These are phyloP conservation scores for Rostratula benghalensis DNA, from an alignment of 2,113 vertebrate species.

Conservation along the genomic window DNA sequence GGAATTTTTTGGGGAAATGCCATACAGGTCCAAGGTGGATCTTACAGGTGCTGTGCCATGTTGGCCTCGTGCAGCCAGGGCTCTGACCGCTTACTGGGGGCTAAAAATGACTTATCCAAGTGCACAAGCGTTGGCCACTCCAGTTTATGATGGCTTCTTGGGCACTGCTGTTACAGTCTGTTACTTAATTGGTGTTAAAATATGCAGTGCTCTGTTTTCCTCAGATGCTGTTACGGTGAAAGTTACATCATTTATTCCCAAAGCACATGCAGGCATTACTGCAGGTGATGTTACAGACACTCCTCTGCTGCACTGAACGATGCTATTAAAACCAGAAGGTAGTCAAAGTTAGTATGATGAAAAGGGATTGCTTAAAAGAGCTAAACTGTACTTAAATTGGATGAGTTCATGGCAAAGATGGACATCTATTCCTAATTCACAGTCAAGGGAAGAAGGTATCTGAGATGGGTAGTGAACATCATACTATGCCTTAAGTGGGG, in stretches of 20 bases:
- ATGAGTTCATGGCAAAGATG: not conserved
- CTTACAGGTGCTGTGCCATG: not conserved
- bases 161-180: not conserved
- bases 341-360: not conserved
- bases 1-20: not conserved
- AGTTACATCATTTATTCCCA: not conserved
- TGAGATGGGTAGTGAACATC: not conserved
- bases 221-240: not conserved
- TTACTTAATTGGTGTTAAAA: not conserved
- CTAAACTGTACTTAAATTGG: not conserved
- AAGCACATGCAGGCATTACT: not conserved
- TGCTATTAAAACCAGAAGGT: not conserved
- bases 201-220: not conserved
- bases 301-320: not conserved
- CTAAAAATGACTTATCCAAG: not conserved
- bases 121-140: not conserved
- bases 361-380: not conserved
- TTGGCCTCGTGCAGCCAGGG: not conserved
- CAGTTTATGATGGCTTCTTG: not conserved
- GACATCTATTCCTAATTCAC: not conserved
- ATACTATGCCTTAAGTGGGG: not conserved
- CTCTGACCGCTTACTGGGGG: not conserved
- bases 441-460: not conserved
- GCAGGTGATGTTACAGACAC: not conserved
- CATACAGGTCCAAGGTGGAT: not conserved